phyloP scores from a whole-genome alignment of 2,113 vertebrate species.

The Malurus cyaneus region DNA sequence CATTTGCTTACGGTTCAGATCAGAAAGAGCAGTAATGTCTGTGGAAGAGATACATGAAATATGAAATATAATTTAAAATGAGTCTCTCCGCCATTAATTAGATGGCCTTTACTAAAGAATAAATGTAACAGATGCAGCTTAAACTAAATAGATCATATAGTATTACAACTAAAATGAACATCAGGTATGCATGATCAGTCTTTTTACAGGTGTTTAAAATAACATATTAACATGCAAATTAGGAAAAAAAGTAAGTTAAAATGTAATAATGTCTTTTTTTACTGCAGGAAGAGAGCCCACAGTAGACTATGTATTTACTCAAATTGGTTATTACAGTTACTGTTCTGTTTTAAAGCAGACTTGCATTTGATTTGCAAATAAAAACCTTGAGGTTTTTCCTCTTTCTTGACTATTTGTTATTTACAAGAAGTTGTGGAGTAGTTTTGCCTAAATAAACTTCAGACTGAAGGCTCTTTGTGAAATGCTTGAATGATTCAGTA shows the following conservation, averaged over 20 bases:
- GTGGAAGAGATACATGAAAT: neutral
- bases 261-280: neutral
- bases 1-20: neutral
- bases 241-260: neutral
- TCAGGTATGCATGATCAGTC: slow-evolving; percentile 4
- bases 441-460: slow-evolving; percentile 13
- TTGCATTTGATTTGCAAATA: neutral
- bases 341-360: neutral
- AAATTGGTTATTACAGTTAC: neutral
- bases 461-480: slow-evolving; percentile 4
- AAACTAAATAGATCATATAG: neutral
- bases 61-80: neutral
- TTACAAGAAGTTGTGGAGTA: neutral
- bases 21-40: neutral
- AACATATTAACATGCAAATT: neutral
- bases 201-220: slow-evolving; percentile 39
- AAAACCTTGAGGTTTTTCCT: neutral
- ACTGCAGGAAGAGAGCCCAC: neutral
- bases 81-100: neutral
- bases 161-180: slow-evolving; percentile 35
- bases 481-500: slow-evolving; percentile 10
- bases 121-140: slow-evolving; percentile 16
- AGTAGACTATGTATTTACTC: neutral
- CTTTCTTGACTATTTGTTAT: neutral
- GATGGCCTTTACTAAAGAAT: neutral